Conservation (phyloP, 1,140 invertebrate genomes). For the Heterodera schachtii region DNA sequence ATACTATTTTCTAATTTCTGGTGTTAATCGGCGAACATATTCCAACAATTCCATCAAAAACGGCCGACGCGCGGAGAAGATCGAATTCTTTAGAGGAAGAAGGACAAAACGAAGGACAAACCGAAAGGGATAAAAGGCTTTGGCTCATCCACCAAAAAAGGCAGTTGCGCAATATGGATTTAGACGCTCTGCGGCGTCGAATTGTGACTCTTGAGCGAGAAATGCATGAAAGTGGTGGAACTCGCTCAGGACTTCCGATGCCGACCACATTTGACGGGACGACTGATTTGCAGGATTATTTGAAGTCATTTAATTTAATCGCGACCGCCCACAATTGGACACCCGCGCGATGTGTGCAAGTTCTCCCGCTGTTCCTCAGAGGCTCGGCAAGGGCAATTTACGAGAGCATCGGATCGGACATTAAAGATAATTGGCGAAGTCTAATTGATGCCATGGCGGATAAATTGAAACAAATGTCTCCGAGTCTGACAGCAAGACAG, state of each 20-base stretch:
- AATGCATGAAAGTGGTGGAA: not conserved
- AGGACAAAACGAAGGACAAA: no score
- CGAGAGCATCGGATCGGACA: not conserved
- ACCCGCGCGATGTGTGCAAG: not conserved
- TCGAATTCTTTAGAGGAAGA: no score
- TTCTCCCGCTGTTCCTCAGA: not conserved
- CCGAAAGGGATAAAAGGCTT: no score
- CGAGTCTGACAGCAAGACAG: not conserved
- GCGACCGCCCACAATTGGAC: conserved; percentile 1
- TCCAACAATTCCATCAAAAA: no score
- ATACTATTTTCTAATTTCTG: no score
- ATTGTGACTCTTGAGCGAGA: not conserved
- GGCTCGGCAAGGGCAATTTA: not conserved
- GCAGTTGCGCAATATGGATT: no score
- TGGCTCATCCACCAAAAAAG: no score
- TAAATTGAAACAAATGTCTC: not conserved
- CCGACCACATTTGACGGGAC: not conserved
- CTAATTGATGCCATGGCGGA: not conserved
- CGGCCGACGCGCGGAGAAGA: no score
- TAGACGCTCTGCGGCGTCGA: not conserved
- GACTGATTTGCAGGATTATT: not conserved
- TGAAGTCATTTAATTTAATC: not conserved
- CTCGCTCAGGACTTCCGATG: not conserved
- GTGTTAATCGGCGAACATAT: no score
- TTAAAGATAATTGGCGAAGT: not conserved